Evolutionary conservation across 2,888 invertebrate species (phyloP).

Genomic region (Sympetrum striolatum): DNA sequence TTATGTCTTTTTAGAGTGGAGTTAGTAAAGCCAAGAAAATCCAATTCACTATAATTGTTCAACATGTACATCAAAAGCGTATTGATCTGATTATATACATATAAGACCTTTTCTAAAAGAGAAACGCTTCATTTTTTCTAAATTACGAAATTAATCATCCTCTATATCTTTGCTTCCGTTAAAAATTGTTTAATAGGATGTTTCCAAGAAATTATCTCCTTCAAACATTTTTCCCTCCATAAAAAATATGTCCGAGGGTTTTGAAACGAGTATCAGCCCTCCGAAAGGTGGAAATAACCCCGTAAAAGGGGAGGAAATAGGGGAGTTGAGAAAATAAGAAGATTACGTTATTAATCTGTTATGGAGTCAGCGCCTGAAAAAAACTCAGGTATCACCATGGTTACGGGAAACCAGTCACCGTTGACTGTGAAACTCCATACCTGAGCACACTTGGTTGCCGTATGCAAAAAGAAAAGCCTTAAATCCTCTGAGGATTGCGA

Average conservation of each 20-base stretch:
- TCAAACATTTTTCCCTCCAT: neutral
- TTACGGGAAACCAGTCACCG: neutral
- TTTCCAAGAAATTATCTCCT: neutral
- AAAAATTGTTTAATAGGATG: neutral
- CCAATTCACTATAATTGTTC: too few species aligned
- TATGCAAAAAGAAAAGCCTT: too few species aligned
- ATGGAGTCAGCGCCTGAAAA: neutral
- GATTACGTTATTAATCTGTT: neutral
- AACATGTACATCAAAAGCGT: too few species aligned
- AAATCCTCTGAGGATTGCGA: too few species aligned
- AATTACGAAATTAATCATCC: neutral
- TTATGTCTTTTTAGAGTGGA: too few species aligned
- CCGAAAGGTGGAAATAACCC: neutral
- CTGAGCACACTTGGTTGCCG: neutral
- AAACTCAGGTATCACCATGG: neutral
- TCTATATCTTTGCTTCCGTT: neutral
- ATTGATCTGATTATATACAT: too few species aligned
- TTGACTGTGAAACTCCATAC: neutral
- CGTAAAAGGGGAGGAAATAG: neutral
- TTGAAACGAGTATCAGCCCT: neutral
- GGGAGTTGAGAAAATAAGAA: neutral
- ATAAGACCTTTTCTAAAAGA: too few species aligned
- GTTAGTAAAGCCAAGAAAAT: too few species aligned
- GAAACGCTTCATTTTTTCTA: too few species aligned
- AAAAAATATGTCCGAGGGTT: neutral